Evolutionary conservation across 2,888 invertebrate genomes (phyloP).

Genomic region (Cephus pygmeus): DNA sequence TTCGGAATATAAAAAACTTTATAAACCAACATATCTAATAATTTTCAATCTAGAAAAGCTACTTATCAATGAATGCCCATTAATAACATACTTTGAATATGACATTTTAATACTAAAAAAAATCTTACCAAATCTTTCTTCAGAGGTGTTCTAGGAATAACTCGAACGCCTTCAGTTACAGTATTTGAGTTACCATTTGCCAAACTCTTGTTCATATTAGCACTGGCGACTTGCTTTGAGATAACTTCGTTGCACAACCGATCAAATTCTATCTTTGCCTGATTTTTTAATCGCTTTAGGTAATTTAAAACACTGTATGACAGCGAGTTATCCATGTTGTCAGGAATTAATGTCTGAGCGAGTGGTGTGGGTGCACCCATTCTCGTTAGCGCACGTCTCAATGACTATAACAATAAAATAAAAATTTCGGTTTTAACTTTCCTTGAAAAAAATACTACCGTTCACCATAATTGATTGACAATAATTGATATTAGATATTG

Average conservation of each 20-base stretch:
- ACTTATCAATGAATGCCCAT: not conserved
- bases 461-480: not conserved
- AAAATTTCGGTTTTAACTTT: conserved; percentile 9
- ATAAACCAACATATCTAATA: not conserved
- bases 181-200: conserved; percentile 65
- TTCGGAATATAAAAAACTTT: not conserved
- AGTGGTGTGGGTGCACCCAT: conserved; percentile 90
- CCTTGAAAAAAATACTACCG: not conserved
- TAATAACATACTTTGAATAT: not conserved
- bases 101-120: not conserved
- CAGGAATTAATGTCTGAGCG: conserved; percentile 87
- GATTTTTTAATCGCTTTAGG: conserved; percentile 94
- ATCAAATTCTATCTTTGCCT: conserved; percentile 91
- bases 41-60: not conserved
- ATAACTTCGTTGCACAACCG: conserved; percentile 84
- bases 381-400: conserved; percentile 88
- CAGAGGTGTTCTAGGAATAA: conserved; percentile 77
- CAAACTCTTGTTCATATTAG: conserved; percentile 55
- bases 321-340: conserved; percentile 91
- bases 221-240: conserved; percentile 69
- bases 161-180: conserved; percentile 80
- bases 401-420: conserved; percentile 72
- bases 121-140: conserved; percentile 79
- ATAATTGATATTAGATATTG: not conserved
- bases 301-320: conserved; percentile 95